Evolutionary conservation across 2,888 invertebrate species (phyloP), one percentile per base, ranked within the genome.

Genomic region (Strigamia transsilvanica): DNA sequence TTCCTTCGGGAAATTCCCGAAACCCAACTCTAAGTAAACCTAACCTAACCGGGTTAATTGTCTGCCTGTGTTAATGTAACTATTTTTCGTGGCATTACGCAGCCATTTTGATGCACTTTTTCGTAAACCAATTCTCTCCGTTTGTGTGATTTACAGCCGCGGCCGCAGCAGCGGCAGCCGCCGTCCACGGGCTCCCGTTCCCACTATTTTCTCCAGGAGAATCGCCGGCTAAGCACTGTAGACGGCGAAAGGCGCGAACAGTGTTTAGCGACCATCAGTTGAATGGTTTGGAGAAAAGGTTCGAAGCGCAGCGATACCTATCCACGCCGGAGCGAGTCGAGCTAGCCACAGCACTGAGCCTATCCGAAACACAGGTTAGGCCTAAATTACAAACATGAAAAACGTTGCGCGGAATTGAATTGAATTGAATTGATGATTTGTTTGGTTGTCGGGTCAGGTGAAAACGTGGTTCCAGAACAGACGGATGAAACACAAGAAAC

Each of bases 381-480:
- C n/a, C n/a, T n/a, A n/a, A n/a, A n/a, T n/a, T n/a, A n/a, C n/a
- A n/a, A n/a, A n/a, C n/a, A n/a, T n/a, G n/a, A n/a, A n/a, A n/a
- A n/a, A n/a, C n/a, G n/a, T n/a, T n/a, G n/a, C n/a, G n/a, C n/a
- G n/a, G n/a, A n/a, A n/a, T n/a, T n/a, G n/a, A n/a, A n/a, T n/a
- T n/a, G n/a, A n/a, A n/a, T n/a, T n/a, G n/a, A n/a, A n/a, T n/a
- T n/a, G n/a, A n/a, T n/a, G n/a, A n/a, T n/a, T n/a, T n/a, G n/a
- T n/a, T n/a, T n/a, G n/a, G n/a, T n/a, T n/a, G 6, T 41, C 41
- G 12, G 15, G 5, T 66, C 93, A 98, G 91, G 96, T 98, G 84
- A 98, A 98, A 90, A 98, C 98, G 83, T 98, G 98, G 98, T 98
- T 98, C 89, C 98, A 98, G 90, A 98, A 98, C 89, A 90, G 98